Evolutionary conservation across 1,140 invertebrate species (phyloP).

Genomic region (Popillia japonica): DNA sequence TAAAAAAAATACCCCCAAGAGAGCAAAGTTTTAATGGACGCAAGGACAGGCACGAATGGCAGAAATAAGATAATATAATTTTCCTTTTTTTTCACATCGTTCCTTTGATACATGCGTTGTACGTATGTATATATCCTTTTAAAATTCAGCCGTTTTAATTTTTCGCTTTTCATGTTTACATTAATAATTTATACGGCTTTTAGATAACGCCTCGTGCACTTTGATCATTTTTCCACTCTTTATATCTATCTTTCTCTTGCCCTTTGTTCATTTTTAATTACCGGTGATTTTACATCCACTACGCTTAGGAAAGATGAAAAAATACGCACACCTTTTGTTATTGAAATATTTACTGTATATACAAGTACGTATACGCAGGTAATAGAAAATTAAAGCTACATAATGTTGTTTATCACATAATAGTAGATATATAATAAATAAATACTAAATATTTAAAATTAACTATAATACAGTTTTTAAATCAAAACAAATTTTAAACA

Average conservation of each 20-base stretch:
- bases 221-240: slow-evolving; percentile 6
- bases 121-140: not conserved
- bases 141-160: not conserved
- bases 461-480: not conserved
- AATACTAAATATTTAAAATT: too few relatives aligned
- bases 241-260: not conserved
- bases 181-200: slow-evolving; percentile 32
- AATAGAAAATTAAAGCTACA: too few relatives aligned
- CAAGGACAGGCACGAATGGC: slow-evolving; percentile 1
- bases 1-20: not conserved
- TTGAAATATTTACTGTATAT: not conserved
- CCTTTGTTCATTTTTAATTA: not conserved
- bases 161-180: slow-evolving; percentile 20
- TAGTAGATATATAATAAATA: too few relatives aligned
- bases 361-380: too few relatives aligned
- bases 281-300: not conserved
- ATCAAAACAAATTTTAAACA: not conserved
- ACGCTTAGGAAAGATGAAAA: not conserved
- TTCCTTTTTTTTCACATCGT: slow-evolving; percentile 22
- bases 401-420: too few relatives aligned
- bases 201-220: slow-evolving; percentile 8
- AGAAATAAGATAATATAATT: slow-evolving; percentile 19
- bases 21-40: slow-evolving; percentile 12
- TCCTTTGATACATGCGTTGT: slow-evolving; percentile 24
- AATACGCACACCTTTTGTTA: not conserved